Evolutionary conservation across 1,140 invertebrate genomes (phyloP).

Genomic region (Solen grandis): DNA sequence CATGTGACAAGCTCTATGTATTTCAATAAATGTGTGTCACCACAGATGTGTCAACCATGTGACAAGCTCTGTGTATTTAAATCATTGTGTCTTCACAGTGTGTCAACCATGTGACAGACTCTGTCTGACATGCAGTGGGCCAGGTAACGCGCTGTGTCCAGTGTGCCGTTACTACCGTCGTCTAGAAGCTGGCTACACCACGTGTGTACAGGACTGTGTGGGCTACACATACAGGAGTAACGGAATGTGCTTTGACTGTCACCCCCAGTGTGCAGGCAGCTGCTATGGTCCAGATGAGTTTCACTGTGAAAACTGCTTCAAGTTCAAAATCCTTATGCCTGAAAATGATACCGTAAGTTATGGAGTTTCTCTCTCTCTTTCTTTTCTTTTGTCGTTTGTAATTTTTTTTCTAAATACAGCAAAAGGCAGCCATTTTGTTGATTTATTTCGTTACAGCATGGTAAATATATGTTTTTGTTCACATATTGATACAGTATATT

Average conservation of each 20-base stretch:
- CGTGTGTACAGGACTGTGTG: constrained; percentile 89
- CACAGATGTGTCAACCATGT: neutral
- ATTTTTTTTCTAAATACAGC: neutral
- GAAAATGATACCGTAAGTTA: constrained; percentile 66
- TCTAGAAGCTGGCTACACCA: constrained; percentile 1
- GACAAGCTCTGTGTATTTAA: neutral
- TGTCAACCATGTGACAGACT: constrained; percentile 89
- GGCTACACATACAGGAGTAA: constrained; percentile 56
- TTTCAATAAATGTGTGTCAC: neutral
- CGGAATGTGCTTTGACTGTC: constrained; percentile 65
- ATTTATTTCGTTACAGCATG: neutral
- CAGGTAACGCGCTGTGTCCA: constrained; percentile 63
- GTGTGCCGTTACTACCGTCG: constrained; percentile 67
- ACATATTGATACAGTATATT: neutral
- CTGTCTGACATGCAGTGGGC: constrained; percentile 93
- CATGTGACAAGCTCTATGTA: neutral
- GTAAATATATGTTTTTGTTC: neutral
- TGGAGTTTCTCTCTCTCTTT: neutral
- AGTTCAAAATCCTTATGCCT: constrained; percentile 84
- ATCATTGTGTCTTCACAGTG: constrained; percentile 59
- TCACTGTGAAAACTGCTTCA: constrained; percentile 92
- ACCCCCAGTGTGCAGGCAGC: constrained; percentile 90
- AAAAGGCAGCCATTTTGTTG: neutral
- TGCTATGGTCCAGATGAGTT: constrained; percentile 90
- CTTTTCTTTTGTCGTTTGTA: neutral